Evolutionary conservation across 2,888 invertebrate species (phyloP), one percentile per base, ranked within the genome.

Genomic region (Philaethria dido): DNA sequence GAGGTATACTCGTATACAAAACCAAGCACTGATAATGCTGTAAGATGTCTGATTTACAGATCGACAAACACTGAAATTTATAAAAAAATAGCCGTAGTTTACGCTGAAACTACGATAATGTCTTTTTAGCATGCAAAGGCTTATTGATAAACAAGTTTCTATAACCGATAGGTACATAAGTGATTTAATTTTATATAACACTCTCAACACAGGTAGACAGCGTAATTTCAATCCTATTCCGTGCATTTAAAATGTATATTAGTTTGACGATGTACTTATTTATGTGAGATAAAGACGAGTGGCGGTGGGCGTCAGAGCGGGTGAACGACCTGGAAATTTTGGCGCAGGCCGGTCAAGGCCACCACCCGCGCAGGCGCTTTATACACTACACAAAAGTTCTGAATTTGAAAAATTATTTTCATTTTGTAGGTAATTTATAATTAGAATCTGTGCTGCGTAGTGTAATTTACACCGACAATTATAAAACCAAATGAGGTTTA

Each of bases 321-420:
- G 89, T 89, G 89, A 89, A 92, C 77, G 91, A 89, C 88, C 92
- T 85, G 91, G 86, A 87, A 89, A 88, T 89, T 92, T 92, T 92
- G 92, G 92, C 92, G 92, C 92, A 90, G 89, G 86, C 85, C 90
- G 92, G 92, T 92, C 92, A 92, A 92, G 92, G 92, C 91, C 92
- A 84, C 80, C 75, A 76, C 77, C 78, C 77, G 78, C 86, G 87
- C 88, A 84, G 69, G 81, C 87, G 86, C 84, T 75, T 70, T 70
- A 75, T 73, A 80, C 74, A 74, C 74, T 74, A 69, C 18, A 64
- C 59, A 47, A 47, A 57, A 54, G 64, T 29, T 62, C 55, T 65
- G 55, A 55, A 65, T 69, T 66, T 69, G 52, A 68, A 70, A 68
- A 70, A 60, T 59, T 62, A 63, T 68, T 65, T 48, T 47, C 59